phyloP scores from a whole-genome alignment of 2,888 invertebrate species.

The Drosophila aldrichi region DNA sequence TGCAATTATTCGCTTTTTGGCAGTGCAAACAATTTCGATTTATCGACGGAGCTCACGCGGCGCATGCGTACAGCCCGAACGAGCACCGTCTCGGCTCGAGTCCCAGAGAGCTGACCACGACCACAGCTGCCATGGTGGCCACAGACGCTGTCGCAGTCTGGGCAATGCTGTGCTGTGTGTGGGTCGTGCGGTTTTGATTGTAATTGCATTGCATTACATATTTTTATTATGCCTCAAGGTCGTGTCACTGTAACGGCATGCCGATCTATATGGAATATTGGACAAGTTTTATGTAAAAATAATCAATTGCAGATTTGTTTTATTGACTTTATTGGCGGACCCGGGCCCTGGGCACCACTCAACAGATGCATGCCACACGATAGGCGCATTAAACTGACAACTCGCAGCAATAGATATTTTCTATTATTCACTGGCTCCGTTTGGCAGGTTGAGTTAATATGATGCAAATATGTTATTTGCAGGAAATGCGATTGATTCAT shows the following conservation, averaged over 20 bases:
- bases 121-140: slow-evolving; percentile 4
- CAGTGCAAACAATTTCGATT: slow-evolving; percentile 80
- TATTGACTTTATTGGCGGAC: slow-evolving; percentile 66
- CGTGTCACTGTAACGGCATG: slow-evolving; percentile 58
- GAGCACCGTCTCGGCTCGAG: background rate
- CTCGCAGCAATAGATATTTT: slow-evolving; percentile 53
- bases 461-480: background rate
- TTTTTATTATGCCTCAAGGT: slow-evolving; percentile 74
- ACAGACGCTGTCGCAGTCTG: slow-evolving; percentile 20
- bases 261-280: slow-evolving; percentile 58
- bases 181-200: slow-evolving; percentile 76
- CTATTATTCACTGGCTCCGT: slow-evolving; percentile 10
- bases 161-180: slow-evolving; percentile 62
- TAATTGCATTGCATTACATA: slow-evolving; percentile 81
- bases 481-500: background rate
- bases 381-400: slow-evolving; percentile 52
- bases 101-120: slow-evolving; percentile 14
- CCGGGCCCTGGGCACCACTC: slow-evolving; percentile 46
- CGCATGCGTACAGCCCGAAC: slow-evolving; percentile 49
- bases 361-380: slow-evolving; percentile 34
- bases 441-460: slow-evolving; percentile 11
- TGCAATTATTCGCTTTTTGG: slow-evolving; percentile 80
- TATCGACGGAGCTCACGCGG: slow-evolving; percentile 76
- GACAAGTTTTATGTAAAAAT: slow-evolving; percentile 69
- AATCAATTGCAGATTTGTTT: slow-evolving; percentile 77